Percentiles rank a stretch among this genome's conserved stretches.
These are phyloP conservation scores for Aplodontia rufa DNA, from an alignment of 2,113 vertebrate genomes.

Conservation along the genomic window DNA sequence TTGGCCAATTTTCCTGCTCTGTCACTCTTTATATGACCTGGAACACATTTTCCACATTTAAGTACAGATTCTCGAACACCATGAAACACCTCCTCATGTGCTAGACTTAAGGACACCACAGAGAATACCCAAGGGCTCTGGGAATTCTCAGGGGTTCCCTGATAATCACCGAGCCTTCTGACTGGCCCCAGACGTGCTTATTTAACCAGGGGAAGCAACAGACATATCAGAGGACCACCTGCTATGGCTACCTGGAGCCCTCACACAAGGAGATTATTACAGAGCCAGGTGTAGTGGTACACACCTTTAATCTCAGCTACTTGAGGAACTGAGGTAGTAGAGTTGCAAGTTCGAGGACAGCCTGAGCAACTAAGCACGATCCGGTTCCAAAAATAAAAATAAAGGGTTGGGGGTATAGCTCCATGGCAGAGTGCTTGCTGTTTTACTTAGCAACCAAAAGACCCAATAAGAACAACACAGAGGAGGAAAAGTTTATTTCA, in stretches of 20 bases:
- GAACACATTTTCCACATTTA: not conserved
- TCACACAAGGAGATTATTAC: not conserved
- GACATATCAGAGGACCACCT: not conserved
- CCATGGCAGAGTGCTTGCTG: not conserved
- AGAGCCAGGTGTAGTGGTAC: no score
- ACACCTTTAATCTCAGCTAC: not conserved
- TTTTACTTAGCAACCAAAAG: no score
- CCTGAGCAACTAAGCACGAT: not conserved
- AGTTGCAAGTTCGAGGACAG: not conserved
- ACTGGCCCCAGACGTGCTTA: fast-evolving
- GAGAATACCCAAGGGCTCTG: not conserved
- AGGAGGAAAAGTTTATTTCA: no score
- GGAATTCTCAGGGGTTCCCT: not conserved
- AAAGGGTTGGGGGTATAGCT: not conserved
- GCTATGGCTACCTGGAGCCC: not conserved
- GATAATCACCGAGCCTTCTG: not conserved
- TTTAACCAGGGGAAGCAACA: not conserved
- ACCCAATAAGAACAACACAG: no score
- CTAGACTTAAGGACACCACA: not conserved
- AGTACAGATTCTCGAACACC: not conserved
- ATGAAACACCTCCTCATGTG: not conserved
- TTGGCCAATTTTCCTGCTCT: not conserved
- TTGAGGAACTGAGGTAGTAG: not conserved
- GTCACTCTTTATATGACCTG: not conserved
- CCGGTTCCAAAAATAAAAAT: not conserved